A percentile compares a stretch with the other conserved stretches of the same genome.
Conservation (phyloP, 2,888 invertebrate genomes). For the Pelosia muscerda region DNA sequence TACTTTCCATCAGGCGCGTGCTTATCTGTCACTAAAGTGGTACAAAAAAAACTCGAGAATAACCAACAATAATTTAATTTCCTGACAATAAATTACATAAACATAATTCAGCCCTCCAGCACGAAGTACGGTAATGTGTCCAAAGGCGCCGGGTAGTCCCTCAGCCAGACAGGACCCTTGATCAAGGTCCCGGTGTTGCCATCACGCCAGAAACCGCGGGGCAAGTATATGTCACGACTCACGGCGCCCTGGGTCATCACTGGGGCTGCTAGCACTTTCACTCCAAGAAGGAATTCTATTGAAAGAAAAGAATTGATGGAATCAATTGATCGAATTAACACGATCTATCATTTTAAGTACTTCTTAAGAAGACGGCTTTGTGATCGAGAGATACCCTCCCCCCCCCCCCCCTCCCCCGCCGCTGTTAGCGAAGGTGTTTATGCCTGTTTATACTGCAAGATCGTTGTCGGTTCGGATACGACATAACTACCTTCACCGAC, state of each 20-base stretch:
- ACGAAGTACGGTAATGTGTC: conserved; percentile 89
- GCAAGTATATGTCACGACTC: conserved; percentile 90
- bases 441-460: too few relatives aligned
- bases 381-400: too few relatives aligned
- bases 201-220: conserved; percentile 90
- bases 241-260: conserved; percentile 87
- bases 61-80: conserved; percentile 12
- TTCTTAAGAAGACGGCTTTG: too few relatives aligned
- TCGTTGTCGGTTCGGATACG: too few relatives aligned
- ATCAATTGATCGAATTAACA: background rate
- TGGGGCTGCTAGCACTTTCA: conserved; percentile 90
- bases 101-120: conserved; percentile 57
- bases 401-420: too few relatives aligned
- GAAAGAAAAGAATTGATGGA: background rate
- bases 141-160: conserved; percentile 88
- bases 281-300: conserved; percentile 91
- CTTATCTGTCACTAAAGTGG: too few relatives aligned
- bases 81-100: conserved; percentile 26
- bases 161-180: conserved; percentile 86
- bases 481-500: too few relatives aligned
- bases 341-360: too few relatives aligned
- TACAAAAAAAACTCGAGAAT: background rate
- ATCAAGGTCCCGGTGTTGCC: conserved; percentile 68
- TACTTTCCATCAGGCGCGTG: too few relatives aligned
- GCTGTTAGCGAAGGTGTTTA: too few relatives aligned